These are phyloP conservation scores for Montipora sp. DNA, from an alignment of 64 coral and sea anemone genomes.

Conservation along the genomic window DNA sequence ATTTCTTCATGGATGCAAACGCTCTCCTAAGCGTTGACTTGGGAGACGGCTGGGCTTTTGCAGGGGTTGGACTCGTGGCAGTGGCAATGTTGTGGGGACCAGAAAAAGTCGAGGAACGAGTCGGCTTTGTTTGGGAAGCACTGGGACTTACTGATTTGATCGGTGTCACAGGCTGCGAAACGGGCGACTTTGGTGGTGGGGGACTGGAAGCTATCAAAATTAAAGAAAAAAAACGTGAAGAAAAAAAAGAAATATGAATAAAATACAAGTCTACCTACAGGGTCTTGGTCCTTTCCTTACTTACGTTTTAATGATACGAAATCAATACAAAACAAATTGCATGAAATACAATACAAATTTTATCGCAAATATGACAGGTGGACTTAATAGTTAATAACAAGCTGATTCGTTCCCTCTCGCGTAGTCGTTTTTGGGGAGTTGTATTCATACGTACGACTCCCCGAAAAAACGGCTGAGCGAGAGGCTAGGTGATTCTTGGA, in stretches of 20 bases:
- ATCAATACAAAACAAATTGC: no score
- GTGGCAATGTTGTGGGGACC: neutral
- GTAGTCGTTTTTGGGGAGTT: no score
- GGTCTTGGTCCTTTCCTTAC: neutral
- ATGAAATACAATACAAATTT: no score
- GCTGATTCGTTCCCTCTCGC: no score
- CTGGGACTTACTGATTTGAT: conserved; percentile 23
- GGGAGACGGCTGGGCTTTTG: conserved; percentile 18
- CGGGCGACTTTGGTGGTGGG: neutral
- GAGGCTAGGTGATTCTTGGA: no score
- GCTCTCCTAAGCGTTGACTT: conserved; percentile 56
- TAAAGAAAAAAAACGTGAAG: neutral
- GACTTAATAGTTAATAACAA: no score
- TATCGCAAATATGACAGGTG: no score
- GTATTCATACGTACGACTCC: no score
- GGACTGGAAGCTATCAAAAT: conserved; percentile 21
- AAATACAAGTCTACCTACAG: neutral
- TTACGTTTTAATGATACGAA: neutral
- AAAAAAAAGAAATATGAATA: neutral
- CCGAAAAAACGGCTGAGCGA: no score
- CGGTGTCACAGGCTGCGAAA: conserved; percentile 14
- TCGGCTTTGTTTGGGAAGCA: conserved; percentile 16
- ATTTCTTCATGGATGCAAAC: conserved; percentile 57
- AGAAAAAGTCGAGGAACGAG: conserved; percentile 17
- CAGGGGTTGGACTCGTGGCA: neutral